Percentiles rank a stretch among this genome's conserved stretches.
phyloP scores from a whole-genome alignment of 2,888 invertebrate genomes.

The Glyphotaelius pellucidus region DNA sequence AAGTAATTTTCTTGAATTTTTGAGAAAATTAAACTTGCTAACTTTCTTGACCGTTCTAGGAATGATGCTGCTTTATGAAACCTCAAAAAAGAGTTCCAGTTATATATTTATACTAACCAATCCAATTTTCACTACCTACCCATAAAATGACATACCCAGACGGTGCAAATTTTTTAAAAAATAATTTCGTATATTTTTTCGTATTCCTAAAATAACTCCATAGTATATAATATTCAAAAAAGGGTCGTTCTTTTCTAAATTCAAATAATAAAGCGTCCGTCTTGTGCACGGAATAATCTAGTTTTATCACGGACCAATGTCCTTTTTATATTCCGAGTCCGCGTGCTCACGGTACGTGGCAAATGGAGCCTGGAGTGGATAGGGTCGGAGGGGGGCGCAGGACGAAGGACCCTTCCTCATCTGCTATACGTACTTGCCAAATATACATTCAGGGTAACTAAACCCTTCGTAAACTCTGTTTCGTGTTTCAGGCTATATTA shows the following conservation, averaged over 20 bases:
- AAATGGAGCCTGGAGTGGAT: conserved; percentile 47
- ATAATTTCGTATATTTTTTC: neutral
- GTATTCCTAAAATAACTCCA: neutral
- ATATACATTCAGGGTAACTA: conserved; percentile 23
- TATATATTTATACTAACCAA: too few species aligned
- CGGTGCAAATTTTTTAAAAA: neutral
- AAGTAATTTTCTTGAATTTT: too few species aligned
- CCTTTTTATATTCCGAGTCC: conserved; percentile 63
- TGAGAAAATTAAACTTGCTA: neutral
- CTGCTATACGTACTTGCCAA: conserved; percentile 3
- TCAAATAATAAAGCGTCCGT: conserved; percentile 62
- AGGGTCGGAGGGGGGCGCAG: neutral
- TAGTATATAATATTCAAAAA: conserved; percentile 27
- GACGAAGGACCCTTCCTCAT: conserved; percentile 34
- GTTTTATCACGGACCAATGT: conserved; percentile 64
- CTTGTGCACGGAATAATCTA: conserved; percentile 62
- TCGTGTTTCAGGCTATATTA: conserved; percentile 4
- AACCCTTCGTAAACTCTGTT: conserved; percentile 41
- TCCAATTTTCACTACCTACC: neutral
- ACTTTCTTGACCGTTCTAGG: neutral
- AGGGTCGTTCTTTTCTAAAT: conserved; percentile 50
- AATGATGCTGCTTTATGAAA: neutral
- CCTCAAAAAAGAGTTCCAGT: too few species aligned
- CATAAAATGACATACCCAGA: neutral
- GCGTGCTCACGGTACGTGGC: conserved; percentile 62